phyloP scores from a whole-genome alignment of 92 coral and sea anemone species.

The Paragorgia papillata region DNA sequence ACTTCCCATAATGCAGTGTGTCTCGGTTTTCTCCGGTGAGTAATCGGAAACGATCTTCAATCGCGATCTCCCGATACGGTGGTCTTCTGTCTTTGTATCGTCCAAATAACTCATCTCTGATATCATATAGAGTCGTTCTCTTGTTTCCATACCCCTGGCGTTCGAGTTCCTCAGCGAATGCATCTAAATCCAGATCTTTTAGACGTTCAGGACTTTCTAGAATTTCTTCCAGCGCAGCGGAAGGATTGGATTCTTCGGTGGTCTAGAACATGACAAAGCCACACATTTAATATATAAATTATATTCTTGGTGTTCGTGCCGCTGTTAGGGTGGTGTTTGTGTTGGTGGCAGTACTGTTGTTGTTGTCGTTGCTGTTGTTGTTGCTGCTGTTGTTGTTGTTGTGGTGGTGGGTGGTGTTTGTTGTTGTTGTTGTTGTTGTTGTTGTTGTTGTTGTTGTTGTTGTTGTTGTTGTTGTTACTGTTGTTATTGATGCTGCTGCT shows the following conservation, averaged over 20 bases:
- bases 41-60: conserved; percentile 85
- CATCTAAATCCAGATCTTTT: conserved; percentile 91
- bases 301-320: too few relatives aligned
- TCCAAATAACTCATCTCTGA: conserved; percentile 95
- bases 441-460: too few relatives aligned
- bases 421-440: too few relatives aligned
- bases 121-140: conserved; percentile 87
- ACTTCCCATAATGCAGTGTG: conserved; percentile 81
- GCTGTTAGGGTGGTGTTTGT: too few relatives aligned
- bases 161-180: conserved; percentile 96
- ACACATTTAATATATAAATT: too few relatives aligned
- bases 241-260: conserved; percentile 89
- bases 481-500: too few relatives aligned
- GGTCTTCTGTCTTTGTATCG: conserved; percentile 86
- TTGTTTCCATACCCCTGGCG: conserved; percentile 96
- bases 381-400: too few relatives aligned
- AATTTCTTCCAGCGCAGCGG: conserved; percentile 95
- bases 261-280: conserved; percentile 52
- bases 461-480: too few relatives aligned
- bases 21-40: conserved; percentile 88
- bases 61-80: conserved; percentile 79
- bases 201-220: conserved; percentile 89
- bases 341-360: too few relatives aligned
- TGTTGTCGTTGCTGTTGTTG: too few relatives aligned
- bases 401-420: too few relatives aligned